Percentiles rank a stretch among this genome's conserved stretches.
phyloP scores from a whole-genome alignment of 1,140 invertebrate species.

The Aphaenogaster rudis region DNA sequence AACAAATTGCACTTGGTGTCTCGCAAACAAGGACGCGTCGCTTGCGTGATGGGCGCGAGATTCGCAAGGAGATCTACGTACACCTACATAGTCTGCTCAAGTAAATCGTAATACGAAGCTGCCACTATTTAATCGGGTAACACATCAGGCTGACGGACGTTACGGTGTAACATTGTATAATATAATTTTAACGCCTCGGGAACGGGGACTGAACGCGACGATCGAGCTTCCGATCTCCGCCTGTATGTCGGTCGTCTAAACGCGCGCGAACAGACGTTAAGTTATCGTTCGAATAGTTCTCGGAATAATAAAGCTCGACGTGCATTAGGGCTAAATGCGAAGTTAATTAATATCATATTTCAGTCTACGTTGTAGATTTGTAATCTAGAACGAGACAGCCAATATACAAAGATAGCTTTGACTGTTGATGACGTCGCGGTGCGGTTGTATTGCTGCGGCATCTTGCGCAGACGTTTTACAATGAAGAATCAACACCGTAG shows the following conservation, averaged over 20 bases:
- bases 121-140: constrained; percentile 79
- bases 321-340: neutral
- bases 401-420: neutral
- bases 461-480: constrained; percentile 4
- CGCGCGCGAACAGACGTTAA: constrained; percentile 18
- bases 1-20: constrained; percentile 26
- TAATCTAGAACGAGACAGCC: constrained; percentile 14
- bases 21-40: neutral
- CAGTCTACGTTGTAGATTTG: constrained; percentile 19
- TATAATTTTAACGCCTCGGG: constrained; percentile 45
- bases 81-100: constrained; percentile 81
- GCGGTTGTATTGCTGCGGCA: constrained; percentile 12
- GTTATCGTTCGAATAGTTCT: constrained; percentile 23
- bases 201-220: constrained; percentile 13
- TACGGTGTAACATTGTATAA: constrained; percentile 40
- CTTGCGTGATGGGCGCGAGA: constrained; percentile 6
- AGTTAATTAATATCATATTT: constrained; percentile 18
- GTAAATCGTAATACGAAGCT: constrained; percentile 81
- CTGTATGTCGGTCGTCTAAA: constrained; percentile 20
- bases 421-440: neutral
- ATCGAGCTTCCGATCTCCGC: constrained; percentile 11
- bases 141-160: constrained; percentile 70
- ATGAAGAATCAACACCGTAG: neutral
- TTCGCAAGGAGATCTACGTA: constrained; percentile 30
- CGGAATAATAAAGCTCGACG: neutral